These are phyloP conservation scores for Drosophila nr. perissopoda DNA, from an alignment of 2,888 invertebrate genomes.

Conservation along the genomic window DNA sequence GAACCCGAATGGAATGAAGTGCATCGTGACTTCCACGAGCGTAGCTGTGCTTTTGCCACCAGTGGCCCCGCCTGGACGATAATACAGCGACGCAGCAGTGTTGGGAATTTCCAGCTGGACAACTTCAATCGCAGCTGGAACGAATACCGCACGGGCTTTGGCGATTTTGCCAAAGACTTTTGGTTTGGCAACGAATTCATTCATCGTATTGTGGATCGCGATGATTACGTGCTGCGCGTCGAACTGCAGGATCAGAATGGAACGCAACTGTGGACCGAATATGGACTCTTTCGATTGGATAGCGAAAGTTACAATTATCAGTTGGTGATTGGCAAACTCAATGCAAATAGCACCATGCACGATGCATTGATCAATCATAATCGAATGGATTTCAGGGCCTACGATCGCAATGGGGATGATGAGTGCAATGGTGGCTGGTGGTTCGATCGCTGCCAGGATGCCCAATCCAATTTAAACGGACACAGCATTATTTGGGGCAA, in stretches of 20 bases:
- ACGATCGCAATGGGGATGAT: conserved; percentile 85
- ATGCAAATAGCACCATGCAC: conserved; percentile 85
- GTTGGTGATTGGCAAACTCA: conserved; percentile 82
- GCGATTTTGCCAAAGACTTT: conserved; percentile 86
- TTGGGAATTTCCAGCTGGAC: conserved; percentile 71
- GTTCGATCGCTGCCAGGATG: conserved; percentile 85
- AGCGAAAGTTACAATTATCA: conserved; percentile 85
- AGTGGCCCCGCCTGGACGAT: conserved; percentile 87
- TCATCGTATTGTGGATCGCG: conserved; percentile 84
- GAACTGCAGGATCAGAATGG: conserved; percentile 86
- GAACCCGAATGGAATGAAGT: conserved; percentile 74
- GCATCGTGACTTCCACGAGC: conserved; percentile 84
- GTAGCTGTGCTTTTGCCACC: conserved; percentile 85
- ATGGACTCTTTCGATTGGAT: conserved; percentile 84
- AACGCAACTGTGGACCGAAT: conserved; percentile 86
- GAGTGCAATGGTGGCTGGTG: conserved; percentile 87
- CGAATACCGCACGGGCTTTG: conserved; percentile 87
- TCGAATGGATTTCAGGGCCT: conserved; percentile 84
- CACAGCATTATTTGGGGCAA: conserved; percentile 87
- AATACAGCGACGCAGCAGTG: conserved; percentile 85
- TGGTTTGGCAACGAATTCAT: conserved; percentile 88
- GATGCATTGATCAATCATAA: conserved; percentile 87
- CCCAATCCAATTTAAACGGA: conserved; percentile 55
- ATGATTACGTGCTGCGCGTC: conserved; percentile 85
- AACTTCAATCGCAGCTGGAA: conserved; percentile 87